A percentile compares a stretch with the other conserved stretches of the same genome.
Conservation (phyloP, 1,140 invertebrate species). For the Drosophila varians region DNA sequence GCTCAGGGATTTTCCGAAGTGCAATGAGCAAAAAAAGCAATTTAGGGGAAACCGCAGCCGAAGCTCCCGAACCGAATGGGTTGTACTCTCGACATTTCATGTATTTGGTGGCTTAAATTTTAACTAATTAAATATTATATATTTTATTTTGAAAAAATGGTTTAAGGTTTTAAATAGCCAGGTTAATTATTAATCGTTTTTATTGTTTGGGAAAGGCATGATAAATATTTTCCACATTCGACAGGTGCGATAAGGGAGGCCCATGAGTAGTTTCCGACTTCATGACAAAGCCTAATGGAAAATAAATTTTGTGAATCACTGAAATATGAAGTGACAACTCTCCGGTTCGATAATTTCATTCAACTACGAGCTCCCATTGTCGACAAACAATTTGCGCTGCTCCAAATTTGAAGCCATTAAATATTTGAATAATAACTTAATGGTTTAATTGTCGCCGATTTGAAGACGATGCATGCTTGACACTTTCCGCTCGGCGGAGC, state of each 20-base stretch:
- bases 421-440: slow-evolving; percentile 80
- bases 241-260: too few species aligned
- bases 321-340: slow-evolving; percentile 49
- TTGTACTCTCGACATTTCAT: too few species aligned
- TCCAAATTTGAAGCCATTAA: slow-evolving; percentile 35
- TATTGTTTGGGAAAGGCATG: too few species aligned
- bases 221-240: too few species aligned
- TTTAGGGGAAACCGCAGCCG: background rate
- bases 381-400: slow-evolving; percentile 17
- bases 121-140: background rate
- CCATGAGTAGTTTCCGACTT: background rate
- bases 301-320: slow-evolving; percentile 5
- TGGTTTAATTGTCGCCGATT: slow-evolving; percentile 66
- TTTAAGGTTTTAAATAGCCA: too few species aligned
- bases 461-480: slow-evolving; percentile 22
- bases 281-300: background rate
- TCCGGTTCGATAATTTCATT: slow-evolving; percentile 37
- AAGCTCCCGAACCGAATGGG: slow-evolving; percentile 3
- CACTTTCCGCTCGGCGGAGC: slow-evolving; percentile 56
- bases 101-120: too few species aligned
- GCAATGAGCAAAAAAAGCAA: slow-evolving; percentile 33
- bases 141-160: too few species aligned
- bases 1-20: slow-evolving; percentile 66
- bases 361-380: slow-evolving; percentile 38
- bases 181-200: too few species aligned